Percentiles rank a stretch among this genome's conserved stretches.
Evolutionary conservation across 2,797 vertebrate genomes (phyloP).

Genomic region (Ctenosaura bakeri): DNA sequence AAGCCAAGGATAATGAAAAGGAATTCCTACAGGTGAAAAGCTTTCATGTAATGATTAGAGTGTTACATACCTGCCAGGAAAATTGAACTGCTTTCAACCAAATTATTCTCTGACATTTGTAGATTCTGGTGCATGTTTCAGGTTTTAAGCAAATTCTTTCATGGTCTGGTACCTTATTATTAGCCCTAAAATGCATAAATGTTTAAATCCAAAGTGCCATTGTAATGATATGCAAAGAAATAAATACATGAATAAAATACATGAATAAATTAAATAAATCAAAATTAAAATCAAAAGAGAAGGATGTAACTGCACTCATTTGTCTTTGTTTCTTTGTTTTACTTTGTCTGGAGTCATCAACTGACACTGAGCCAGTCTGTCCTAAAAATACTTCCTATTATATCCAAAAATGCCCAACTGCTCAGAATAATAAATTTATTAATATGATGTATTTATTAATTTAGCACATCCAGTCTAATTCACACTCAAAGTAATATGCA

Average conservation of each 20-base stretch:
- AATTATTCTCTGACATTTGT: constrained; percentile 22
- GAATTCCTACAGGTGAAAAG: constrained; percentile 14
- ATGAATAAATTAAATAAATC: too few relatives aligned
- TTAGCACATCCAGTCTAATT: too few relatives aligned
- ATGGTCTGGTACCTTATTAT: neutral
- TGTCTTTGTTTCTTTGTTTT: neutral
- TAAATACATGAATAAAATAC: too few relatives aligned
- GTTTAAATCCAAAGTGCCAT: constrained; percentile 8
- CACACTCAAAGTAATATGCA: too few relatives aligned
- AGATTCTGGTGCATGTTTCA: constrained; percentile 37
- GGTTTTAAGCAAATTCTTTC: constrained; percentile 53
- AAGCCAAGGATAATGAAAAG: neutral
- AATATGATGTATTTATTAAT: neutral
- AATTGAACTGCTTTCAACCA: constrained; percentile 15
- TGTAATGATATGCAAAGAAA: neutral
- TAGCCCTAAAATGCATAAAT: constrained; percentile 33
- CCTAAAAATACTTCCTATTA: neutral
- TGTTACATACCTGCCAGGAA: constrained; percentile 27
- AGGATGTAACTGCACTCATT: neutral
- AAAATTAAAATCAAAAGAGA: too few relatives aligned
- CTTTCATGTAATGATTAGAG: constrained; percentile 18
- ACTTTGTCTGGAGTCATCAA: neutral
- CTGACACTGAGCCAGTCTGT: neutral
- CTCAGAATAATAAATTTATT: neutral
- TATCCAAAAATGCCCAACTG: neutral